Base-by-base conservation (phyloP, 2,113 vertebrate genomes). In the Triplophysa dalaica region DNA sequence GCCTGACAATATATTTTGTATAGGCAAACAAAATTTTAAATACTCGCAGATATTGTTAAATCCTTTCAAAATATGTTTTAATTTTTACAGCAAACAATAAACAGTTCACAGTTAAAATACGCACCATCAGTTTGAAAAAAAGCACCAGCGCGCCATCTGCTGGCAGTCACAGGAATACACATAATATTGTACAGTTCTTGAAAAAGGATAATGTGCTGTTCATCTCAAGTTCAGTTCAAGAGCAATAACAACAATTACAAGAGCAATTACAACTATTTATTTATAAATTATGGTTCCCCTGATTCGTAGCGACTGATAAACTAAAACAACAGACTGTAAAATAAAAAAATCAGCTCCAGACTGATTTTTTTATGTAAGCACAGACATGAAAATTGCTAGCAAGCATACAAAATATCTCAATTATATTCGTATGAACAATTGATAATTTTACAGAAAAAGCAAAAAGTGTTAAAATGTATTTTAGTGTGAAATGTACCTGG, bases 311-410 rank as follows among this genome's bases (percentile, higher is more conserved):
- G 14, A 21, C 17, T 38, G 6, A 8, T 26, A 70, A 29, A 52
- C 13, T 50, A 13, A 69, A 14, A 67, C 38, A 17, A 29, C 54
- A 45, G 21, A 38, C 16, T n/a, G 24, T 29, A 68, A 14, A 78
- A 69, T 22, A 41, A 70, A 64, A 24, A 64, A 26, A 64, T 72
- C 77, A 72, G 77, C 64, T 72, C 68, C 78, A 79, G 78, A 63
- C 68, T 72, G 60, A 64, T 24, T 58, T 24, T 45, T 45, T 3
- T 24, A 33, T 70, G 29, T 56, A 16, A 33, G 4, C 50, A 14
- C 8, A 19, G 3, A 29, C 4, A 29, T 26, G 7, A 11, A 24
- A 17, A 8, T 9, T 8, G 17, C 10, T 45, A 8, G 41, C 2
- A 43, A 9, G 10, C 10, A 14, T 3, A 24, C 0, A 29, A 54